A percentile compares a stretch with the other conserved stretches of the same genome.
Evolutionary conservation across 2,113 vertebrate species (phyloP).

Genomic region (Anser cygnoides): DNA sequence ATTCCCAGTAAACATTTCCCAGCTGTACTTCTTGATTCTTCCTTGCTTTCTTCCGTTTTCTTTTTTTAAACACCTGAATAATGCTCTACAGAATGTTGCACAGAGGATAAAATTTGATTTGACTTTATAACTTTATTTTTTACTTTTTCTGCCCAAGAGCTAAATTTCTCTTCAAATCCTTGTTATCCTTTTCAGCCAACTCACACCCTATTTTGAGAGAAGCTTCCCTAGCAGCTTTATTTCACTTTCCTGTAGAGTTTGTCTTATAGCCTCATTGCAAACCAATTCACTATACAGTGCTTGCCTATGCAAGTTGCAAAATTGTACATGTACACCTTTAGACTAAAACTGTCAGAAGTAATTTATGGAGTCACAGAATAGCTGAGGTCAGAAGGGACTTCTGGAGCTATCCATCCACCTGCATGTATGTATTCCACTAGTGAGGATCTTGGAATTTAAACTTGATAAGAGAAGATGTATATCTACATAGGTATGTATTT

Average conservation of each 20-base stretch:
- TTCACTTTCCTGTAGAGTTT: background rate
- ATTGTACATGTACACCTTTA: background rate
- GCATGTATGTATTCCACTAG: background rate
- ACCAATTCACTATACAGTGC: background rate
- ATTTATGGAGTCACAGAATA: background rate
- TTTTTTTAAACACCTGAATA: background rate
- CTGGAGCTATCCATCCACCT: background rate
- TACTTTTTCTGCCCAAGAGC: background rate
- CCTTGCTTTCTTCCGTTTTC: no score
- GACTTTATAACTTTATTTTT: background rate
- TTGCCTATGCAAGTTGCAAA: background rate
- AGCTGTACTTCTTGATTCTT: background rate
- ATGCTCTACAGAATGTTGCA: background rate
- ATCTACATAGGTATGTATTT: rapidly evolving
- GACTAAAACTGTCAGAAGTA: background rate
- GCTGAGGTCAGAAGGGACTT: background rate
- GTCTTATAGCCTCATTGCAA: background rate
- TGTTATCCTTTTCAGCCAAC: background rate
- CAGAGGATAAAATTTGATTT: background rate
- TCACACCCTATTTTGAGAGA: background rate
- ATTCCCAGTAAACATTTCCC: background rate
- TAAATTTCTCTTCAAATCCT: background rate
- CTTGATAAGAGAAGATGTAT: background rate
- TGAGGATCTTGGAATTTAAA: background rate
- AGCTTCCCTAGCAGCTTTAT: background rate